These are phyloP conservation scores for Aphidoletes aphidimyza DNA, from an alignment of 2,888 invertebrate genomes.

Conservation along the genomic window DNA sequence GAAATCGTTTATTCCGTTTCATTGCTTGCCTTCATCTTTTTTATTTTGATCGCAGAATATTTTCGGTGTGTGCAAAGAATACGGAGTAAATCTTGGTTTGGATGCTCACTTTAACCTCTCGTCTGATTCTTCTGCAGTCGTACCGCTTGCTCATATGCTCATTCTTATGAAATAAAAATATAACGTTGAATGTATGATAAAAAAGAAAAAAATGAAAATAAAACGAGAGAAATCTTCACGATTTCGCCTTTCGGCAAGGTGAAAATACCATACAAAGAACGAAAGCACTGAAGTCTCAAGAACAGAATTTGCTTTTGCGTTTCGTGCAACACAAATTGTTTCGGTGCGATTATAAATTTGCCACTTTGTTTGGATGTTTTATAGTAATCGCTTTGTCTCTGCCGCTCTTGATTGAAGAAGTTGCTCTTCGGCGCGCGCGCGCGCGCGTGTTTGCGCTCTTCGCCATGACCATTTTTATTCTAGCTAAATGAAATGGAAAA, in stretches of 20 bases:
- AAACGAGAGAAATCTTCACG: conserved; percentile 18
- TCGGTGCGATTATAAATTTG: conserved; percentile 12
- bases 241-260: conserved; percentile 52
- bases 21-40: background rate
- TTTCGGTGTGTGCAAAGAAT: background rate
- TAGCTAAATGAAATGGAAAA: no score
- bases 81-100: background rate
- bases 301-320: background rate
- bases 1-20: background rate
- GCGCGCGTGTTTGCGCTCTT: no score
- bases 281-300: background rate
- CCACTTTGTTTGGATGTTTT: background rate
- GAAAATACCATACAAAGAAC: conserved; percentile 44
- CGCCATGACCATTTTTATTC: no score
- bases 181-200: background rate
- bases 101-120: no score
- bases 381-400: background rate
- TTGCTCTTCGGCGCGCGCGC: background rate
- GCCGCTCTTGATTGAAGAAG: background rate
- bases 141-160: no score
- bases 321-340: conserved; percentile 5
- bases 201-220: background rate
- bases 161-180: background rate
- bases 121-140: background rate
- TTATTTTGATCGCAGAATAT: conserved; percentile 24